Percentiles rank a stretch among this genome's conserved stretches.
phyloP scores from a whole-genome alignment of 1,140 invertebrate species.

The Myzus persicae region DNA sequence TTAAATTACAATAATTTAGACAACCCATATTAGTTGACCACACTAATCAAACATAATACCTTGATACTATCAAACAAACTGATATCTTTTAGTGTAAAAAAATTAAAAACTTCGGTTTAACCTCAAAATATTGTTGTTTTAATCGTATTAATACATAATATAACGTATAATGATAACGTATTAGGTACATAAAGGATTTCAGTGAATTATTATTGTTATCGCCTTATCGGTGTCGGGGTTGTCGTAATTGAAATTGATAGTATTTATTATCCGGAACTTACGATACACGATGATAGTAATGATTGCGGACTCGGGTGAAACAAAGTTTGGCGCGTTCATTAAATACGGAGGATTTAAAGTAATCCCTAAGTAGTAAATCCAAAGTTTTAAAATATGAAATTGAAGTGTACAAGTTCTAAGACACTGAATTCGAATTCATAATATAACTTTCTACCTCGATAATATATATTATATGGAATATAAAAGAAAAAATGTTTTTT shows the following conservation, averaged over 20 bases:
- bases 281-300: neutral
- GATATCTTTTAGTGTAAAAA: neutral
- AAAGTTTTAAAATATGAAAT: constrained; percentile 23
- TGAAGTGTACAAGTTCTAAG: neutral
- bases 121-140: neutral
- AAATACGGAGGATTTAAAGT: neutral
- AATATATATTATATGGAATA: neutral
- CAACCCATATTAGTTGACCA: neutral
- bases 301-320: neutral
- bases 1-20: too few species aligned
- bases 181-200: neutral
- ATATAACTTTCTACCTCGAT: neutral
- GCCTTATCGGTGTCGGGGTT: neutral
- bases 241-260: neutral
- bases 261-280: neutral
- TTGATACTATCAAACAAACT: neutral
- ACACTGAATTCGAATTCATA: neutral
- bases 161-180: neutral
- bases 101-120: neutral
- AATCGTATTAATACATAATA: neutral
- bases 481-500: neutral
- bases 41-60: neutral
- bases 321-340: neutral
- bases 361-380: neutral
- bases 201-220: neutral